Base-by-base conservation (phyloP, 2,797 vertebrate species). In the Artibeus lituratus region DNA sequence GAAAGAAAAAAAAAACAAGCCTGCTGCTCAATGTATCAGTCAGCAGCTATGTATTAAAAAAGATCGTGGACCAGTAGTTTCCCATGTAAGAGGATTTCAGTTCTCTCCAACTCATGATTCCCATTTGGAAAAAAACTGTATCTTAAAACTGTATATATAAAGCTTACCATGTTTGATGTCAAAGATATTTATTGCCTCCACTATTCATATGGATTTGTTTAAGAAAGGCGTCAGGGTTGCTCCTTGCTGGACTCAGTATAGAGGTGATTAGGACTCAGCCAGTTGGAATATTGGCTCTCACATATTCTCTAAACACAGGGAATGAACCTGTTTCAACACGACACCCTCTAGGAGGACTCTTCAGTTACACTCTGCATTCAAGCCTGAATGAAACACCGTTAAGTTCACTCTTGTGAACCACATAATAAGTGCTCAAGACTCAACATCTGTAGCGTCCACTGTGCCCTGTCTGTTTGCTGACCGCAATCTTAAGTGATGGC, bases 401-500 rank as follows among this genome's bases (percentile, higher is more conserved):
- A 96, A 93, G 81, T 67, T 97, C 90, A 88, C 96, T 92, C 93
- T 96, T 93, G 85, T 96, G 97, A 97, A 92, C 94, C 97, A 94
- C 32, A 59, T 94, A 98, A 98, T 94, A 98, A 98, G 96, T 73
- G 96, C 15, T 94, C 91, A 96, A 96, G 97, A 87, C 97, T 98
- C 97, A 96, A 98, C 98, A 98, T 98, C 98, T 98, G 97, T 90
- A 94, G 98, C 72, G 96, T 98, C 97, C 97, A 96, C 94, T 97
- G 98, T 97, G 98, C 98, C 98, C 97, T 98, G 98, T 98, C 98
- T 98, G 98, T 96, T 98, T 98, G 98, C 98, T 99, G 99, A 99
- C 98, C 98, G 76, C 98, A 98, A 98, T 98, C 98, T 98, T 98
- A 98, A 98, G 98, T 98, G 99, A 99, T 97, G 98, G 98, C 98